Conservation (phyloP, 2,888 invertebrate species). For the Lycaena phlaeas region DNA sequence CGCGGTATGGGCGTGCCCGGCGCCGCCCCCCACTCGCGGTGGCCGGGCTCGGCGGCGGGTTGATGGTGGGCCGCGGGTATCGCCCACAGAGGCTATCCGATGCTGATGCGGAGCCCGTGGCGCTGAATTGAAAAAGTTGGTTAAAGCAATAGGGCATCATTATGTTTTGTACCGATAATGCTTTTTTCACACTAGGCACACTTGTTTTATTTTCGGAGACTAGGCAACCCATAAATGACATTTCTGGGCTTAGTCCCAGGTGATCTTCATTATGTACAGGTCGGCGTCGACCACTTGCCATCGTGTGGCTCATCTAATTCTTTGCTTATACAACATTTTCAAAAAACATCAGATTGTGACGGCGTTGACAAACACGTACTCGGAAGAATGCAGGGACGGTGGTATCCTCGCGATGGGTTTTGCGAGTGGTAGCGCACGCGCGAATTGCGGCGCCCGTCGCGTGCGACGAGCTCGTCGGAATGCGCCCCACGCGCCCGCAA, state of each 20-base stretch:
- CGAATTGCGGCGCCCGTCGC: conserved; percentile 20
- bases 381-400: conserved; percentile 28
- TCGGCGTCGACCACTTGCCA: too few relatives aligned
- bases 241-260: too few relatives aligned
- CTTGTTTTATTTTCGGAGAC: too few relatives aligned
- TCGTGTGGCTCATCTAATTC: too few relatives aligned
- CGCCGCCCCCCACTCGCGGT: conserved; percentile 77
- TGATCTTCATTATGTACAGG: too few relatives aligned
- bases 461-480: conserved; percentile 29
- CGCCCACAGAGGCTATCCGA: conserved; percentile 78
- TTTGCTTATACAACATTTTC: too few relatives aligned
- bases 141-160: too few relatives aligned
- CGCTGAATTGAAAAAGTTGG: conserved; percentile 14
- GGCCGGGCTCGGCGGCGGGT: conserved; percentile 92
- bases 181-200: too few relatives aligned
- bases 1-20: conserved; percentile 82
- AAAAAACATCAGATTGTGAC: too few relatives aligned
- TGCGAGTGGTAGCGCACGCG: conserved; percentile 24
- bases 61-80: conserved; percentile 89
- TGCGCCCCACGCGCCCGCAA: conserved; percentile 33
- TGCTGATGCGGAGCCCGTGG: conserved; percentile 40
- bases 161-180: too few relatives aligned
- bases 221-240: too few relatives aligned
- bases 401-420: conserved; percentile 23
- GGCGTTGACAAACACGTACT: too few relatives aligned